Evolutionary conservation across 2,888 invertebrate genomes (phyloP).

Genomic region (Lasioglossum figueresi): DNA sequence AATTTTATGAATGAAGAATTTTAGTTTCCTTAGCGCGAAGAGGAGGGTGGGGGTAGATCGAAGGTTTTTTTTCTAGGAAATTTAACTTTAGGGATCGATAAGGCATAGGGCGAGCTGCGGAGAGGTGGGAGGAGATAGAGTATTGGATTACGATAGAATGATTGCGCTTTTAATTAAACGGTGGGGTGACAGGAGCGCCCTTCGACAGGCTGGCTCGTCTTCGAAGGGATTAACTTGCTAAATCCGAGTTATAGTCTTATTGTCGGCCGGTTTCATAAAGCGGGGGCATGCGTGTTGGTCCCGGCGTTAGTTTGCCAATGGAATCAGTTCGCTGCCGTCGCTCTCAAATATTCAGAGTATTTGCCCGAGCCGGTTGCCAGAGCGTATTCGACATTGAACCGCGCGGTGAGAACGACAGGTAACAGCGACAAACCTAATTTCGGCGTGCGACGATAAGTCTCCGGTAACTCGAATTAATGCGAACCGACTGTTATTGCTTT

Average conservation of each 20-base stretch:
- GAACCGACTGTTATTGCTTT: conserved; percentile 58
- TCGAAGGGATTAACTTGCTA: conserved; percentile 64
- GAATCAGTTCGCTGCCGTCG: conserved; percentile 16
- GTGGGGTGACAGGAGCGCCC: conserved; percentile 42
- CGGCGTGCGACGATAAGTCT: conserved; percentile 33
- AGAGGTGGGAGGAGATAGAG: conserved; percentile 52
- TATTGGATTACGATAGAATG: conserved; percentile 73
- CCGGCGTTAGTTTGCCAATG: conserved; percentile 28
- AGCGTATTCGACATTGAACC: conserved; percentile 23
- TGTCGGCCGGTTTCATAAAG: conserved; percentile 62
- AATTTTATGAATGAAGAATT: neutral
- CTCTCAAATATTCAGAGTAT: conserved; percentile 36
- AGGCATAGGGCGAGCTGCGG: conserved; percentile 37
- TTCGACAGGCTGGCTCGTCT: conserved; percentile 31
- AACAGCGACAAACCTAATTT: conserved; percentile 47
- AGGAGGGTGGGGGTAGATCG: conserved; percentile 15
- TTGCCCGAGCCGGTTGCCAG: conserved; percentile 14
- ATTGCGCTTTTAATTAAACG: conserved; percentile 71
- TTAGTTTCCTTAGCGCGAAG: neutral
- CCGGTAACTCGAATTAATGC: conserved; percentile 44
- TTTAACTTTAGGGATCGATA: conserved; percentile 54
- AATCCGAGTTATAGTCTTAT: conserved; percentile 65
- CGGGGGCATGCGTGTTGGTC: conserved; percentile 4
- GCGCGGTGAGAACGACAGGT: neutral
- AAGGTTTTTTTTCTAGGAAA: conserved; percentile 53